Base-by-base conservation (phyloP, 2,113 vertebrate genomes). In the Eubucco bourcierii region DNA sequence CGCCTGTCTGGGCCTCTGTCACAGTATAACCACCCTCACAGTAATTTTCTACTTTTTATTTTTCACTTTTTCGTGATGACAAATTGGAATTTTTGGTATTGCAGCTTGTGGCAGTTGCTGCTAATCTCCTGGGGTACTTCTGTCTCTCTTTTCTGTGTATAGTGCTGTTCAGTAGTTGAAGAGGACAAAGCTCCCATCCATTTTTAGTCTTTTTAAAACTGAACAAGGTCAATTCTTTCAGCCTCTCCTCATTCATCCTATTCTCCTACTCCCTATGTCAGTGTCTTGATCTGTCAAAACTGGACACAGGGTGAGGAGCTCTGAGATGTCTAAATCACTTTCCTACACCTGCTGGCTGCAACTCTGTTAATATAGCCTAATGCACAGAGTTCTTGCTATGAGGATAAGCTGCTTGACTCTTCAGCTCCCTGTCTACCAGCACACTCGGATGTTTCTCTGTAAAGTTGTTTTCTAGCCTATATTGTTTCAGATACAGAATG, bases 401-500 rank as follows among this genome's bases (percentile, higher is more conserved):
- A 90, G 61, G 0, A 0, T 37, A 24, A 64, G 55, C 34, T 77
- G 28, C 67, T 94, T 46, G n/a, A 5, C 16, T 72, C 18, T 53
- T 71, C n/a, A 39, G 31, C 52, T 73, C 77, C 13, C 21, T 2
- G 3, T 28, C 56, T 71, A 8, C 31, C n/a, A 41, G 39, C 29
- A 31, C 10, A 6, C 17, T 33, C n/a, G 2, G 1, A 4, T 82
- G 13, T 28, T 74, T 92, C 71, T 65, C 23, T 74, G 6, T 53
- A 34, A 59, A 75, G 27, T 53, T 94, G 20, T 46, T 61, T 53
- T 76, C 23, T 34, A 55, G 41, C 18, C 21, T 59, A 9, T 39
- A 6, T 7, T 67, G 72, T 29, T 67, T 39, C 0, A 0, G n/a
- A 7, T 50, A 27, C 23, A 47, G 13, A 9, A 46, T 0, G 1